Base-by-base conservation (phyloP, 2,797 vertebrate genomes). In the Coregonus suidteri region DNA sequence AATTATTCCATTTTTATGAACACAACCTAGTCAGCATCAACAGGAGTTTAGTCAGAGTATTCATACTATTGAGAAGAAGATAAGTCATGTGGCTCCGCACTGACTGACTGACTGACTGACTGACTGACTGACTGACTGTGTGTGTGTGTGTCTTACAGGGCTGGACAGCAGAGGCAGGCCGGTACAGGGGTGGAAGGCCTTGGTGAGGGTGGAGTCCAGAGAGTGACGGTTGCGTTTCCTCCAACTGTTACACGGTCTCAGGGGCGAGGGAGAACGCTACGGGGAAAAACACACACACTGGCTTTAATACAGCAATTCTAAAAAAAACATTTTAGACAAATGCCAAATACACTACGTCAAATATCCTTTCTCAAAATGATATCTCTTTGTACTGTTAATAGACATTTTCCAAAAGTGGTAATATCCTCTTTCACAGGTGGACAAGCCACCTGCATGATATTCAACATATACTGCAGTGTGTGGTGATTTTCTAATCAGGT, bases 101-200 rank as follows among this genome's bases (percentile, higher is more conserved):
- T 37, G 66, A 59, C 65, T 70, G 18, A 65, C n/a, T 5, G 25
- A 15, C 52, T 56, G 76, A 25, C 25, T 62, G 35, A 18, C 11
- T 37, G 66, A 59, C 65, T 70, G 18, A 65, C n/a, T 5, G 25
- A 15, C 52, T 56, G 76, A 25, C 25, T 52, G 71, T 66, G 82
- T 67, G 35, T 69, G 41, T 14, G 76, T 56, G 75, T 52, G 81
- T 92, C 96, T 95, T 94, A 99, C 98, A 66, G 98, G 98, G 88
- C 98, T 99, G 81, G 98, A 99, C 87, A 99, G 97, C 80, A 99
- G 96, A 92, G 98, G 98, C 88, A 99, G 93, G 85, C 98, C 98
- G 81, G 98, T 99, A 86, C 94, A 96, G 72, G 98, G 98, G 84
- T 99, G 98, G 91, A 99, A 99, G 88, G 98, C 97, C 93, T 96